Evolutionary conservation across 2,797 vertebrate genomes (phyloP).

Genomic region (Galaxias olidus): DNA sequence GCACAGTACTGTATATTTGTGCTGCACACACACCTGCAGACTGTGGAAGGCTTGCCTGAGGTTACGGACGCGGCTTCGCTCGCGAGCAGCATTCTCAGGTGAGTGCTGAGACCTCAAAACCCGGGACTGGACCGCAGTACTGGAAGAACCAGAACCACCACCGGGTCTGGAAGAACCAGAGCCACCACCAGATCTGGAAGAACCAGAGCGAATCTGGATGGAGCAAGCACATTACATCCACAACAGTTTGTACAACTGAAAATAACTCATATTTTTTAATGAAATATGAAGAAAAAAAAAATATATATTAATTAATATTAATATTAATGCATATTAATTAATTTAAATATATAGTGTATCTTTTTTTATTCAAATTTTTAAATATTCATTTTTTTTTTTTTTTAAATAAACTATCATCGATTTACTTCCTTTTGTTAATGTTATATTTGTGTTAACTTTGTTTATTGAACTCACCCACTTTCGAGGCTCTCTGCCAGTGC

Average conservation of each 20-base stretch:
- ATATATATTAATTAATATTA: too few species aligned
- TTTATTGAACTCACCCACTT: constrained; percentile 70
- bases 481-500: constrained; percentile 45
- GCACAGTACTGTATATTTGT: too few species aligned
- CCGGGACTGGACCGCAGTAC: constrained; percentile 25
- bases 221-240: constrained; percentile 10
- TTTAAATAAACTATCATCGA: too few species aligned
- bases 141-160: constrained; percentile 7
- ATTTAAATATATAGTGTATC: too few species aligned
- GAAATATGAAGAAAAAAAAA: too few species aligned
- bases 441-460: too few species aligned
- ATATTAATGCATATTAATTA: too few species aligned
- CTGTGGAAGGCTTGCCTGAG: constrained; percentile 85
- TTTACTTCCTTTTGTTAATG: too few species aligned
- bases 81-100: constrained; percentile 80
- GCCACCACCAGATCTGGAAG: constrained; percentile 28
- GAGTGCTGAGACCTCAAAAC: constrained; percentile 64
- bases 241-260: neutral
- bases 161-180: constrained; percentile 29
- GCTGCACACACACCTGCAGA: constrained; percentile 70
- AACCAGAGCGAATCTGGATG: constrained; percentile 28
- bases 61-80: constrained; percentile 81
- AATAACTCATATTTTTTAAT: too few species aligned
- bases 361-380: too few species aligned
- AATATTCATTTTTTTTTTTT: too few species aligned